Evolutionary conservation across 2,888 invertebrate genomes (phyloP).

Genomic region (Elegia similella): DNA sequence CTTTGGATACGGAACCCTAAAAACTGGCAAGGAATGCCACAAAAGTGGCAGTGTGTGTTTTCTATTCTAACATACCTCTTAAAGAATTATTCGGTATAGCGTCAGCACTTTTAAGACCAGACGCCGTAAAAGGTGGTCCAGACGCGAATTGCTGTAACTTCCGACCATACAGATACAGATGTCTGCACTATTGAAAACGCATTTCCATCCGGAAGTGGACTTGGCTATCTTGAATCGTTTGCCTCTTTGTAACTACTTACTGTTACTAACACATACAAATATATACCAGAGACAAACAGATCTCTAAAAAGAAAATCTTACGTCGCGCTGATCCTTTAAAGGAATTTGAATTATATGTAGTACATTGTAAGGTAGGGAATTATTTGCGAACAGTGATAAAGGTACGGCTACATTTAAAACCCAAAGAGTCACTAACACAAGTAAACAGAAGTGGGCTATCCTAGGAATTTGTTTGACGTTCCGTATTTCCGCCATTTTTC

Average conservation of each 20-base stretch:
- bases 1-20: too few relatives aligned
- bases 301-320: slow-evolving; percentile 22
- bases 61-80: too few relatives aligned
- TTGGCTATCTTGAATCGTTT: slow-evolving; percentile 52
- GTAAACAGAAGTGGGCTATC: slow-evolving; percentile 49
- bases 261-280: slow-evolving; percentile 38
- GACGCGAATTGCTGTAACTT: slow-evolving; percentile 33
- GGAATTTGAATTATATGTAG: slow-evolving; percentile 5
- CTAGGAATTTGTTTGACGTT: slow-evolving; percentile 60
- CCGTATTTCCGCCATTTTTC: slow-evolving; percentile 52
- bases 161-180: slow-evolving; percentile 30
- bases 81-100: too few relatives aligned
- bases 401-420: slow-evolving; percentile 17
- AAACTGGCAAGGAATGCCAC: too few relatives aligned
- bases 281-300: slow-evolving; percentile 35
- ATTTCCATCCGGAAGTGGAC: slow-evolving; percentile 61
- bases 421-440: slow-evolving; percentile 43
- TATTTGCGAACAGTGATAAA: not conserved
- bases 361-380: slow-evolving; percentile 14
- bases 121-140: slow-evolving; percentile 26
- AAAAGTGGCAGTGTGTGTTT: too few relatives aligned
- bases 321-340: not conserved
- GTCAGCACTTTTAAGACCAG: not conserved
- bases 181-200: slow-evolving; percentile 50
- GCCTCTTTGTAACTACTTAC: slow-evolving; percentile 55